A percentile compares a stretch with the other conserved stretches of the same genome.
Conservation (phyloP, 2,113 vertebrate genomes). For the Ailuropoda melanoleuca region DNA sequence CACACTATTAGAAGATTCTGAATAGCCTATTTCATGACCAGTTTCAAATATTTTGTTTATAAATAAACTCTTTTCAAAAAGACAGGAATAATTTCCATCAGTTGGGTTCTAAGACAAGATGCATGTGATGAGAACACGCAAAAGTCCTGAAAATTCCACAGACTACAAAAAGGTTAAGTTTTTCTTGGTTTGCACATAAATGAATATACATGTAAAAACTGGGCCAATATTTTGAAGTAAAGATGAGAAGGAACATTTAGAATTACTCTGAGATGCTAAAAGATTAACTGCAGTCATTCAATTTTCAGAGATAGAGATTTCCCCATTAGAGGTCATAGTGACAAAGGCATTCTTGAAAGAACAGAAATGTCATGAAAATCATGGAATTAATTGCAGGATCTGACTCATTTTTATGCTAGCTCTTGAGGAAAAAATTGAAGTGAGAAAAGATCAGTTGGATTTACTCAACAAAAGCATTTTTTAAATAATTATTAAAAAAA, state of each 20-base stretch:
- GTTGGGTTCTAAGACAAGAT: background rate
- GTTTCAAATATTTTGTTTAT: background rate
- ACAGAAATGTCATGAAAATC: constrained; percentile 18
- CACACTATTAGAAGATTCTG: background rate
- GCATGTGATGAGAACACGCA: background rate
- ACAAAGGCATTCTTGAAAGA: background rate
- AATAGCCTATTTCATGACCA: background rate
- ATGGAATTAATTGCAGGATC: background rate
- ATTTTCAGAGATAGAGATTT: background rate
- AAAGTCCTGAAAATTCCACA: background rate
- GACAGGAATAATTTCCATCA: background rate
- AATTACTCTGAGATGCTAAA: background rate
- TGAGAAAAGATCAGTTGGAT: background rate
- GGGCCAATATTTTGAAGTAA: background rate
- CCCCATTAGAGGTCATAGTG: background rate
- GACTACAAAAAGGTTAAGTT: background rate
- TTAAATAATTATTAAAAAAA: background rate
- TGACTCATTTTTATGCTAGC: background rate
- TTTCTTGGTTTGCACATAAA: background rate
- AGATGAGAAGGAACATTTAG: background rate
- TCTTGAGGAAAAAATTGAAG: background rate
- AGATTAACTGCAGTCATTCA: constrained; percentile 22
- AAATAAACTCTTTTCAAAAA: background rate
- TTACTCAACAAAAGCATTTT: background rate
- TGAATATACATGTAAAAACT: background rate